A percentile compares a stretch with the other conserved stretches of the same genome.
Conservation (phyloP, 2,888 invertebrate genomes). For the Saturnia japonica region DNA sequence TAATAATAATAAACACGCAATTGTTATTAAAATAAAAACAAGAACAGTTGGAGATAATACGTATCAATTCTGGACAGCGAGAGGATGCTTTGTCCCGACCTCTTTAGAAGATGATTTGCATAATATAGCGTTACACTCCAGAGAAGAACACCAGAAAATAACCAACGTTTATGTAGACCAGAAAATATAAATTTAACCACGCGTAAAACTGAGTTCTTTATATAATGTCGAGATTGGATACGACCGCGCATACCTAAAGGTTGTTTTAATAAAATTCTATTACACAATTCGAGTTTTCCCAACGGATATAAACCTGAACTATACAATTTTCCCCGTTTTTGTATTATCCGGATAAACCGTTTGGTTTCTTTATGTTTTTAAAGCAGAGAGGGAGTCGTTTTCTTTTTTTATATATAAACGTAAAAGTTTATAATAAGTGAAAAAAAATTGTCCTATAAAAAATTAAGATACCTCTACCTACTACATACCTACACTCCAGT, state of each 20-base stretch:
- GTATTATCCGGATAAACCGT: background rate
- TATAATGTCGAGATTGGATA: slow-evolving; percentile 4
- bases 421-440: background rate
- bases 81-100: no score
- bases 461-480: no score
- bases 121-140: background rate
- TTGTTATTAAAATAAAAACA: no score
- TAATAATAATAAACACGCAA: no score
- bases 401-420: background rate
- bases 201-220: slow-evolving; percentile 1
- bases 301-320: slow-evolving; percentile 10
- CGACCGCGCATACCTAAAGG: background rate
- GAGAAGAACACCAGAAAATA: background rate
- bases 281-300: slow-evolving; percentile 12
- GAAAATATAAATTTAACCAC: background rate
- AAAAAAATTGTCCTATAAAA: no score
- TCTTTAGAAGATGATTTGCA: no score
- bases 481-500: no score
- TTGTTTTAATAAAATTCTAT: slow-evolving; percentile 14
- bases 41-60: no score
- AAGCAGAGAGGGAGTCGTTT: background rate
- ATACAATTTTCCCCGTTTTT: background rate
- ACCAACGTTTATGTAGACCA: background rate
- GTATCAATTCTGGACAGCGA: no score
- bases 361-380: background rate